Evolutionary conservation across 2,888 invertebrate genomes (phyloP).

Genomic region (Thumatha senex): DNA sequence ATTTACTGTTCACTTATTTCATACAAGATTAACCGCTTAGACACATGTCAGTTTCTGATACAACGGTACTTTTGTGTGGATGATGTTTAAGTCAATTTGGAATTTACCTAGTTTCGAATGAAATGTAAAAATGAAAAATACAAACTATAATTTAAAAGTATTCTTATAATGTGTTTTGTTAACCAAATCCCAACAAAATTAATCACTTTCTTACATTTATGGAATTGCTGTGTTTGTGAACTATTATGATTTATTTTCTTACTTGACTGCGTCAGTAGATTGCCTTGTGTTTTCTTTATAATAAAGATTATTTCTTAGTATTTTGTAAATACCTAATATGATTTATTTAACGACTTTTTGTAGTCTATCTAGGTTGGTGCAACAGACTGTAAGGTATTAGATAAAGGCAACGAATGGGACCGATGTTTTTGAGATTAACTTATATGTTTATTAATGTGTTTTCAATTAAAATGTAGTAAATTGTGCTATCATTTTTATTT

Average conservation of each 20-base stretch:
- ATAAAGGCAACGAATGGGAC: no score
- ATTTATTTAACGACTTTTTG: no score
- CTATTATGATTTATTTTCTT: background rate
- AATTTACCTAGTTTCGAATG: conserved; percentile 10
- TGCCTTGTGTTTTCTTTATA: no score
- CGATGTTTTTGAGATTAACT: no score
- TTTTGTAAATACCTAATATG: no score
- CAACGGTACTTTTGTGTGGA: conserved; percentile 16
- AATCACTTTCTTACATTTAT: background rate
- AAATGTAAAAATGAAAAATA: conserved; percentile 14
- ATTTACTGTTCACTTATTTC: conserved; percentile 37
- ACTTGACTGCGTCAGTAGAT: background rate
- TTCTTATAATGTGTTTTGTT: conserved; percentile 15
- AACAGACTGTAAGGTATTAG: no score
- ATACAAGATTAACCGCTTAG: conserved; percentile 38
- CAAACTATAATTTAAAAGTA: conserved; percentile 7
- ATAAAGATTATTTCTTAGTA: no score
- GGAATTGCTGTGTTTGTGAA: conserved; percentile 5
- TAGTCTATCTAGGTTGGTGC: no score
- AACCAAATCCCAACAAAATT: background rate
- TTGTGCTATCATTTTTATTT: no score
- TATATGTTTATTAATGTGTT: no score
- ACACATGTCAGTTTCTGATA: conserved; percentile 29
- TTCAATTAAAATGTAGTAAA: no score
- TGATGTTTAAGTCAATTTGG: conserved; percentile 30